Percentiles rank a stretch among this genome's conserved stretches.
Conservation (phyloP, 1,140 invertebrate species). For the Leptoteleia sp. region DNA sequence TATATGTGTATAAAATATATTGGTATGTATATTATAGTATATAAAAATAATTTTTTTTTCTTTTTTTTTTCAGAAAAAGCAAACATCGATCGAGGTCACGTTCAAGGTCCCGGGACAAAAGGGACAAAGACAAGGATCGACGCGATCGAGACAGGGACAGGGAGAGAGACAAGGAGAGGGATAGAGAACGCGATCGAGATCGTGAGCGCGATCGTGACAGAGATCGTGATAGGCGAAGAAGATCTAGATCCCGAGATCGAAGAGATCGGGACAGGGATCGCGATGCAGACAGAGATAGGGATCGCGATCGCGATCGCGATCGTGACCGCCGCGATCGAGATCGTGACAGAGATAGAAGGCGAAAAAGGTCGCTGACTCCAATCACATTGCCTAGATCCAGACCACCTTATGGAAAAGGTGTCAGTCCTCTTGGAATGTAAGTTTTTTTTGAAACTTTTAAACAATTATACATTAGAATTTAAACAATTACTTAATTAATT, state of each 20-base stretch:
- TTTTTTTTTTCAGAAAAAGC: too few relatives aligned
- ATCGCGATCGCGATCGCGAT: conserved; percentile 68
- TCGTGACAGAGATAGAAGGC: conserved; percentile 78
- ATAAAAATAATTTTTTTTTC: too few relatives aligned
- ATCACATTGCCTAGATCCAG: conserved; percentile 79
- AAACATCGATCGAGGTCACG: conserved; percentile 80
- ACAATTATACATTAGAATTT: too few relatives aligned
- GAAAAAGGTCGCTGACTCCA: conserved; percentile 80
- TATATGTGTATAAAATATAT: too few relatives aligned
- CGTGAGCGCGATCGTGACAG: conserved; percentile 72
- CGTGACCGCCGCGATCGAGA: conserved; percentile 76
- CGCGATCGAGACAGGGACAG: conserved; percentile 77
- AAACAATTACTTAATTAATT: too few relatives aligned
- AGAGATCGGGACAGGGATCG: conserved; percentile 73
- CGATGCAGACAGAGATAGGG: conserved; percentile 76
- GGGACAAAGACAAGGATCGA: conserved; percentile 77
- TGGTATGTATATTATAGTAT: too few relatives aligned
- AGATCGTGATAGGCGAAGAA: conserved; percentile 65
- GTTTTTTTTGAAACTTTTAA: conserved; percentile 58
- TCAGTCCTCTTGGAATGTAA: conserved; percentile 79
- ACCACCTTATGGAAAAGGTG: conserved; percentile 79
- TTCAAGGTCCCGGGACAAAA: conserved; percentile 76
- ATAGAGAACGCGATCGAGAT: conserved; percentile 73
- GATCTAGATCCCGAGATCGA: conserved; percentile 38
- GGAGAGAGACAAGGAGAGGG: conserved; percentile 73